Evolutionary conservation across 2,113 vertebrate species (phyloP), one percentile per base, ranked within the genome.

Genomic region (Orycteropus afer): DNA sequence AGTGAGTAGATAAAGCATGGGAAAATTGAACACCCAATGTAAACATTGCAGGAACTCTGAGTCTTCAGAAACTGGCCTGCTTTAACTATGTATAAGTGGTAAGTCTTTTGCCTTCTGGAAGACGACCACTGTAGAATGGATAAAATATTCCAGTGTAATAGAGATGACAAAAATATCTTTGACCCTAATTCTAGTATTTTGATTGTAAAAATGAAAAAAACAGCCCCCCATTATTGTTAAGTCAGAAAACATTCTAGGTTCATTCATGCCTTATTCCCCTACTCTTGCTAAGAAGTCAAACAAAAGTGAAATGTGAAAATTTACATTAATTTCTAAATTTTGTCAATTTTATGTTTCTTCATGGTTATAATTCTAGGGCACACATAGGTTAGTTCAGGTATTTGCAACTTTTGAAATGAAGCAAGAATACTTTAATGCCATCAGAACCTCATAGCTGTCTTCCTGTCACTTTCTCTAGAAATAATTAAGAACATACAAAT

Each of bases 101-200:
- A 11, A 53, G 53, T 89, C 9, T 92, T 91, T 76, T 79, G 45
- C 71, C 82, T 18, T 3, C 20, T 92, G n/a, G 63, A 85, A 55
- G 20, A 83, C 25, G 63, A 67, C 42, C 65, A 42, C 40, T 87
- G 2, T 18, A 71, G 92, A 84, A 69, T 25, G 32, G 27, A n/a
- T 40, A 55, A 93, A 92, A 59, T 23, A 93, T 88, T 95, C 79
- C 84, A 89, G 71, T 94, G 82, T 57, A 88, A 63, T 5, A 93
- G 37, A 90, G n/a, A 65, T 9, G 49, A n/a, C 91, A 94, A 91
- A 74, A 83, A 80, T 93, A 37, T 89, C 11, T 94, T 80, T 76
- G 32, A 91, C 8, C 15, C 13, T 59, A 65, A 76, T 76, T 4
- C 18, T 92, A 79, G 90, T 78, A 82, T 61, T 96, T 95, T 89